These are phyloP conservation scores for Drosophila ficusphila DNA, from an alignment of 1,140 invertebrate genomes.

Conservation along the genomic window DNA sequence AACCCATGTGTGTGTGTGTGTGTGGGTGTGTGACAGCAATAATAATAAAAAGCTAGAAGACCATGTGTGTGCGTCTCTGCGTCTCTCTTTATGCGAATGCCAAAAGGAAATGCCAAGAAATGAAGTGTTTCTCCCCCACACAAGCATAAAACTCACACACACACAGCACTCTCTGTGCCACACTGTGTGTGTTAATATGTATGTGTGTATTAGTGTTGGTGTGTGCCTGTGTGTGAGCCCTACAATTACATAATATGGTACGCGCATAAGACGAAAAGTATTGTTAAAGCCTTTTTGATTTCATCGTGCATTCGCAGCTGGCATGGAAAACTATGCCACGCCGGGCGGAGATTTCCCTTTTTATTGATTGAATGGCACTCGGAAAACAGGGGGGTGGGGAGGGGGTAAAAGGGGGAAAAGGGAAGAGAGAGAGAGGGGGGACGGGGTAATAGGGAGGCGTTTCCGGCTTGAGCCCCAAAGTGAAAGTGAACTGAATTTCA, in stretches of 20 bases:
- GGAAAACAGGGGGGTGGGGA: too few species aligned
- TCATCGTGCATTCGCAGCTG: slow-evolving; percentile 33
- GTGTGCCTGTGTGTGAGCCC: slow-evolving; percentile 43
- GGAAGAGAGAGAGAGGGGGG: neutral
- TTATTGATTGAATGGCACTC: slow-evolving; percentile 24
- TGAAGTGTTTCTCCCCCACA: slow-evolving; percentile 65
- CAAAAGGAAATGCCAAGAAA: slow-evolving; percentile 77
- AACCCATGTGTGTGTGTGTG: slow-evolving; percentile 2
- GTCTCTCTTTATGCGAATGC: slow-evolving; percentile 24
- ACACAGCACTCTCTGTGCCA: slow-evolving; percentile 1
- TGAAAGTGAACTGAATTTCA: slow-evolving; percentile 51
- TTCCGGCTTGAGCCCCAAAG: slow-evolving; percentile 17
- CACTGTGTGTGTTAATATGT: neutral
- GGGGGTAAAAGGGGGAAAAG: neutral
- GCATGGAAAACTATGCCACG: slow-evolving; percentile 36
- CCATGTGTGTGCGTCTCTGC: slow-evolving; percentile 32
- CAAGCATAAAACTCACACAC: slow-evolving; percentile 4
- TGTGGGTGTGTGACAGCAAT: slow-evolving; percentile 54
- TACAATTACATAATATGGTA: slow-evolving; percentile 79
- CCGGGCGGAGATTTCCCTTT: slow-evolving; percentile 39
- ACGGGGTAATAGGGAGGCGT: neutral
- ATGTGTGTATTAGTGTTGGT: slow-evolving; percentile 15
- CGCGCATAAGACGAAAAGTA: slow-evolving; percentile 68
- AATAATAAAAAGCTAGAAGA: slow-evolving; percentile 75
- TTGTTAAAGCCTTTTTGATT: slow-evolving; percentile 65